Base-by-base conservation (phyloP, 2,888 invertebrate genomes). In the Eristalis arbustorum region DNA sequence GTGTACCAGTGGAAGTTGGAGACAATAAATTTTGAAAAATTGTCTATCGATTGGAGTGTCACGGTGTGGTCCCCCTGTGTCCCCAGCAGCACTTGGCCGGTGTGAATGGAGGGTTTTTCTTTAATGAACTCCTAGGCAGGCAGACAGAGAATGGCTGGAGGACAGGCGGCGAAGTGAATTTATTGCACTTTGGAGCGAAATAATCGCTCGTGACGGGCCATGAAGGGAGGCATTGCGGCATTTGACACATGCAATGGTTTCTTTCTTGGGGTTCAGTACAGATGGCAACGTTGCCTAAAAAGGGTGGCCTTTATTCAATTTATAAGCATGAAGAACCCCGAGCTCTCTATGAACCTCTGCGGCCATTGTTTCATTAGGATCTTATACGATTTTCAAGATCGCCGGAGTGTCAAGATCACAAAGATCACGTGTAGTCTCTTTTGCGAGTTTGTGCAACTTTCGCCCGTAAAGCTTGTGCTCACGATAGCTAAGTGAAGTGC, bases 11-110 rank as follows among this genome's bases (percentile, higher is more conserved):
- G 68, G 25, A 77, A 67, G 71, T 18, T 74, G 67, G 71, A 83
- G 83, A 87, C 87, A 83, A 87, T 87, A 83, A 87, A 83, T 87
- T 79, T 87, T 87, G 78, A 87, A 23, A 87, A 83, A 83, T 87
- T 59, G 87, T 78, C 83, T 72, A 78, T 78, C 71, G 85, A 87
- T 78, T 85, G 75, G 66, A 61, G 64, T 49, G 49, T 18, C 49
- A 49, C 18, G 49, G 49, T 49, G 49, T 49, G 49, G 49, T 49
- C 49, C 49, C n/a, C 49, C n/a, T n/a, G n/a, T n/a, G n/a, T n/a
- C n/a, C n/a, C n/a, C n/a, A n/a, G 25, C n/a, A 18, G 18, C n/a
- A n/a, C 2, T 42, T 42, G 42, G 42, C 42, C 42, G 6, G 49
- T 49, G 49, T 49, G 49, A 49, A 49, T 49, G 18, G 18, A 49